These are phyloP conservation scores for Taenioides sp. DNA, from an alignment of 2,797 vertebrate genomes.

Conservation along the genomic window DNA sequence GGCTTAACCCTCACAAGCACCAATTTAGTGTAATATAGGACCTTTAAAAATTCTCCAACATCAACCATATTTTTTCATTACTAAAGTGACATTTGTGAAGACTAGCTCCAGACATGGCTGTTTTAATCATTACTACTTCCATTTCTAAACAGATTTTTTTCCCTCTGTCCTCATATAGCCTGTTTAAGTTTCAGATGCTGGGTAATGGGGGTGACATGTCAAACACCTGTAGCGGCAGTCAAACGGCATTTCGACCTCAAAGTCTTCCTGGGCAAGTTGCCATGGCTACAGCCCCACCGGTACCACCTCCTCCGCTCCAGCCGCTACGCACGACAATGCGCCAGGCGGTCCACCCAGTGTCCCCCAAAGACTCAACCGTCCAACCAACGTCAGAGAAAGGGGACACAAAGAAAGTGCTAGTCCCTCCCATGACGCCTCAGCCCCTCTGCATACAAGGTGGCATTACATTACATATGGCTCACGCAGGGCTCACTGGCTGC, in stretches of 20 bases:
- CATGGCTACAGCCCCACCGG: constrained; percentile 60
- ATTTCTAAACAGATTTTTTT: constrained; percentile 1
- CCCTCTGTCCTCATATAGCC: constrained; percentile 45
- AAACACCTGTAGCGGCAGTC: constrained; percentile 44
- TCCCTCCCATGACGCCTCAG: constrained; percentile 73
- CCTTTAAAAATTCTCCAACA: no score
- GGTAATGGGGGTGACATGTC: constrained; percentile 55
- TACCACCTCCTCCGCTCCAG: constrained; percentile 38
- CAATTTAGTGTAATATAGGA: no score
- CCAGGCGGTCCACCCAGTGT: constrained; percentile 49
- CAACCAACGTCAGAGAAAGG: constrained; percentile 38
- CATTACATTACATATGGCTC: constrained; percentile 24
- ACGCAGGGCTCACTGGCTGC: constrained; percentile 24
- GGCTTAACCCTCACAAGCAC: no score
- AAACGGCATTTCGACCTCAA: constrained; percentile 62
- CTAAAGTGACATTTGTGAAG: neutral
- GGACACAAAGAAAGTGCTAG: constrained; percentile 74
- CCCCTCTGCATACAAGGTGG: constrained; percentile 76
- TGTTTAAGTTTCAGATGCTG: constrained; percentile 67
- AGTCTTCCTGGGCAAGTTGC: constrained; percentile 68
- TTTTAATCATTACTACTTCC: neutral
- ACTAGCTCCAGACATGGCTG: neutral
- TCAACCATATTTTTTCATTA: neutral
- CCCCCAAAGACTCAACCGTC: constrained; percentile 34
- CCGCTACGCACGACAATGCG: constrained; percentile 46